These are phyloP conservation scores for Acronicta alni DNA, from an alignment of 2,888 invertebrate species.

Conservation along the genomic window DNA sequence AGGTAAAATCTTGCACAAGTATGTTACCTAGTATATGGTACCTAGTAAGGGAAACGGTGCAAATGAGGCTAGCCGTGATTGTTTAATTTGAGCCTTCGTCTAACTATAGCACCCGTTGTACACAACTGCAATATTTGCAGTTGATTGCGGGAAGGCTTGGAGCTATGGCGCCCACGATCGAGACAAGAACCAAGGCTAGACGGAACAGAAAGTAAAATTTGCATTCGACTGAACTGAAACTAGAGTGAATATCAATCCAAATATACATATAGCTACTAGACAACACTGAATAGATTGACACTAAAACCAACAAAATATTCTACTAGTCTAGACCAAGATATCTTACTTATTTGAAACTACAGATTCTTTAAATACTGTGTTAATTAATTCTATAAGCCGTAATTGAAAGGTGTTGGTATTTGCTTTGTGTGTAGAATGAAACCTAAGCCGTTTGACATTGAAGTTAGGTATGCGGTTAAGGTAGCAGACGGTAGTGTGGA, in stretches of 20 bases:
- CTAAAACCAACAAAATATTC: neutral
- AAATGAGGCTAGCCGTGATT: constrained; percentile 37
- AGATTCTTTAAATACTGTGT: constrained; percentile 25
- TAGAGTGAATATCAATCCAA: constrained; percentile 8
- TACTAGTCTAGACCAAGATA: constrained; percentile 5
- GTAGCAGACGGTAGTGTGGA: constrained; percentile 27
- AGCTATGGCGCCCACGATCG: constrained; percentile 15
- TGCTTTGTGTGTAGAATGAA: constrained; percentile 47
- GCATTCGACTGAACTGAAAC: constrained; percentile 41
- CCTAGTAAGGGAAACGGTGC: constrained; percentile 3
- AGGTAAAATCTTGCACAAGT: neutral
- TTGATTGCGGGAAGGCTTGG: constrained; percentile 23
- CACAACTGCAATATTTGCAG: constrained; percentile 33
- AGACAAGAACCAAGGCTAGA: constrained; percentile 44
- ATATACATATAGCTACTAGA: constrained; percentile 2
- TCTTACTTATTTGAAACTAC: constrained; percentile 27
- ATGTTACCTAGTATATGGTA: neutral
- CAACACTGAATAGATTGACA: neutral
- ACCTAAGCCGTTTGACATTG: constrained; percentile 48
- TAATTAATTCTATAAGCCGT: constrained; percentile 26
- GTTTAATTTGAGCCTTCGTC: constrained; percentile 41
- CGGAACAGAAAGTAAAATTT: constrained; percentile 54
- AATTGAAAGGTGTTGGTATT: constrained; percentile 40
- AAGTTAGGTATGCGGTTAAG: constrained; percentile 41
- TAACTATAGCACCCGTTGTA: constrained; percentile 32